Conservation (phyloP, 2,888 invertebrate genomes). For the Ornithoptera priamus region DNA sequence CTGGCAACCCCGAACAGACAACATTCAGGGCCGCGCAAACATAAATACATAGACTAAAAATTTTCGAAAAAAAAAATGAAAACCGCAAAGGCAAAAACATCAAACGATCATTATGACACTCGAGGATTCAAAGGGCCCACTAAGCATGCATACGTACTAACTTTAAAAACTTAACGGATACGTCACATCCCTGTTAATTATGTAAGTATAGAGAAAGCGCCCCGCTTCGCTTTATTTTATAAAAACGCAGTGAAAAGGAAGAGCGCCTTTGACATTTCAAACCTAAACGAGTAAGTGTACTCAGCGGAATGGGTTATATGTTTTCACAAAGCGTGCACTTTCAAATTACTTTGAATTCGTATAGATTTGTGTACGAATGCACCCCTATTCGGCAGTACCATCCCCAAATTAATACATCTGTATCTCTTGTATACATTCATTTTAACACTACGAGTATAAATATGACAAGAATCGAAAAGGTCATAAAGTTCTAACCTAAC, state of each 20-base stretch:
- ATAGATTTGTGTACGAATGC: conserved; percentile 14
- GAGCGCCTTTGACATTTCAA: conserved; percentile 69
- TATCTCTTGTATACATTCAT: background rate
- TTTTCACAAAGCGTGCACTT: conserved; percentile 42
- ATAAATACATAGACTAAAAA: conserved; percentile 34
- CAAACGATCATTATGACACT: conserved; percentile 59
- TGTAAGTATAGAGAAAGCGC: conserved; percentile 51
- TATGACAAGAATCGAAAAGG: no score
- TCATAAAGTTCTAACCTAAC: no score
- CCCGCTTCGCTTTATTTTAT: conserved; percentile 50
- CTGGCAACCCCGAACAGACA: conserved; percentile 20
- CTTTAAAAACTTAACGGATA: conserved; percentile 53
- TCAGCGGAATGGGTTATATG: conserved; percentile 52
- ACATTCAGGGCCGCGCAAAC: conserved; percentile 13
- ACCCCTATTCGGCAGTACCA: background rate
- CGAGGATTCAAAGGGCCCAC: conserved; percentile 61
- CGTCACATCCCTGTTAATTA: conserved; percentile 68
- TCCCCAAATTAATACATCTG: background rate
- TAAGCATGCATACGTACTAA: conserved; percentile 49
- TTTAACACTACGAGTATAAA: no score
- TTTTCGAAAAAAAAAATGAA: conserved; percentile 32
- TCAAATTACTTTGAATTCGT: conserved; percentile 26
- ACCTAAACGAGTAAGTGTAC: conserved; percentile 55
- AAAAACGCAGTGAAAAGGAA: conserved; percentile 72
- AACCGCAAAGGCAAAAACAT: conserved; percentile 42